phyloP scores from a whole-genome alignment of 2,888 invertebrate genomes.

The Euplexia lucipara region DNA sequence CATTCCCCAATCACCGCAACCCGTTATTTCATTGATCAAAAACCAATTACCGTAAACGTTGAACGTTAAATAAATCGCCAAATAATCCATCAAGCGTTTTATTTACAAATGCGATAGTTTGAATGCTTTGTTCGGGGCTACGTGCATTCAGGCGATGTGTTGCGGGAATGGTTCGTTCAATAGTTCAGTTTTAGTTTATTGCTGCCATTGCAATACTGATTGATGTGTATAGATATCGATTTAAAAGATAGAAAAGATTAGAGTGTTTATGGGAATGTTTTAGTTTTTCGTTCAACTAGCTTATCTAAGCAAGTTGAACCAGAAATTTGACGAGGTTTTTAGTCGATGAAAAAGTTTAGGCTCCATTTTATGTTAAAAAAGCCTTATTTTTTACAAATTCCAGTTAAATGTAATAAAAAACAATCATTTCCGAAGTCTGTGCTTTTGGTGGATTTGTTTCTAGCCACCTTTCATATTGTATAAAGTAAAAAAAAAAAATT shows the following conservation, averaged over 20 bases:
- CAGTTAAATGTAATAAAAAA: no score
- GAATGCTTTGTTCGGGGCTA: constrained; percentile 6
- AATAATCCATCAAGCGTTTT: constrained; percentile 23
- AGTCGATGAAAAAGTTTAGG: no score
- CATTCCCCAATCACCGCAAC: not conserved
- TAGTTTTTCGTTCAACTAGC: not conserved
- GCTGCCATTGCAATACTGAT: constrained; percentile 7
- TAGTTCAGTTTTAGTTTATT: constrained; percentile 36
- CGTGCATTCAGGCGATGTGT: constrained; percentile 11
- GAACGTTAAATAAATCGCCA: constrained; percentile 14
- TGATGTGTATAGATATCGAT: constrained; percentile 1
- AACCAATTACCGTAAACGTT: not conserved
- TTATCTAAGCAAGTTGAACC: no score
- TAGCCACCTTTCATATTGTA: no score
- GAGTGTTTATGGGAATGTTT: not conserved
- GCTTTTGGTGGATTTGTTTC: no score
- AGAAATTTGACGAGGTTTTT: no score
- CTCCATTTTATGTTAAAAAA: no score
- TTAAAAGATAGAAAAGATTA: not conserved
- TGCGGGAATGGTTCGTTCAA: constrained; percentile 13
- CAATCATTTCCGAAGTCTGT: no score
- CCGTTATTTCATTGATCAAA: not conserved
- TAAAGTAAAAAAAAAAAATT: no score
- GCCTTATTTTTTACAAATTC: no score
- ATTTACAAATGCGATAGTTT: constrained; percentile 30